Conservation (phyloP, 1,140 invertebrate genomes). For the Dreissena rostriformis region DNA sequence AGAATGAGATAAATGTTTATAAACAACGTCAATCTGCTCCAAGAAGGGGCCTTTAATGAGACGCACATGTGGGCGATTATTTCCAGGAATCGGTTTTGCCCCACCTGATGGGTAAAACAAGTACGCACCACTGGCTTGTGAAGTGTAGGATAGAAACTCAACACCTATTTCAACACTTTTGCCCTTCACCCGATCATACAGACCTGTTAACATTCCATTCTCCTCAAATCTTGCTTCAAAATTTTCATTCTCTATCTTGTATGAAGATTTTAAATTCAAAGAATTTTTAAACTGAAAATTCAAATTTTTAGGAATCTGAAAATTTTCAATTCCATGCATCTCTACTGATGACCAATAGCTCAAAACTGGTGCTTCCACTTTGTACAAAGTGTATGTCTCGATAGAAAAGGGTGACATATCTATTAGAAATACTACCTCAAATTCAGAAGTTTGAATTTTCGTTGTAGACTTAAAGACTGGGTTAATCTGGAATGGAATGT, state of each 20-base stretch:
- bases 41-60: constrained; percentile 87
- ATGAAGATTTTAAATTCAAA: constrained; percentile 32
- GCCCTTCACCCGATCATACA: constrained; percentile 62
- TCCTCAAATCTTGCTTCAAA: constrained; percentile 67
- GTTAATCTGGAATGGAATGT: constrained; percentile 73
- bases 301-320: constrained; percentile 60
- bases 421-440: constrained; percentile 72
- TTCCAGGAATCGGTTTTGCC: constrained; percentile 67
- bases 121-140: constrained; percentile 94
- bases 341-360: constrained; percentile 63
- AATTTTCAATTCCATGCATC: constrained; percentile 60
- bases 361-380: constrained; percentile 41
- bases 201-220: constrained; percentile 61
- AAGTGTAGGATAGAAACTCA: constrained; percentile 86
- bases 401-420: constrained; percentile 69
- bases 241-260: constrained; percentile 69
- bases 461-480: constrained; percentile 68
- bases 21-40: constrained; percentile 87
- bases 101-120: constrained; percentile 94
- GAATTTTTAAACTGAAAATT: constrained; percentile 62
- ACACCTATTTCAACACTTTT: constrained; percentile 83
- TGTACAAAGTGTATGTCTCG: constrained; percentile 62
- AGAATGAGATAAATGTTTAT: constrained; percentile 88
- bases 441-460: constrained; percentile 59
- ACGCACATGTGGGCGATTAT: constrained; percentile 82